These are phyloP conservation scores for Bombus fervidus DNA, from an alignment of 1,140 invertebrate genomes.

Conservation along the genomic window DNA sequence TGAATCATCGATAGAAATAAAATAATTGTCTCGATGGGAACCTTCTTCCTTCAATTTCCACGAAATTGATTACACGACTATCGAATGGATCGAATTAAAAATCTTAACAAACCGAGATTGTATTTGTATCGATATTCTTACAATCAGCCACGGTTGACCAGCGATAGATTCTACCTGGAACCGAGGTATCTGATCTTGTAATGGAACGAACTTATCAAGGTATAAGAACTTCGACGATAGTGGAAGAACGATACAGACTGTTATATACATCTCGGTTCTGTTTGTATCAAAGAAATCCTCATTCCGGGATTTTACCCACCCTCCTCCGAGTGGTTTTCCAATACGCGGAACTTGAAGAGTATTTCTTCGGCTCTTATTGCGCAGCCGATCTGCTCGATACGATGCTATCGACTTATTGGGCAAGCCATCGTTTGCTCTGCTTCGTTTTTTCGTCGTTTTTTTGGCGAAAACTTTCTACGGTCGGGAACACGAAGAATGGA, in stretches of 20 bases:
- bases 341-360: constrained; percentile 24
- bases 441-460: not conserved
- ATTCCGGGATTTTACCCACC: not conserved
- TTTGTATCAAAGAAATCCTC: constrained; percentile 12
- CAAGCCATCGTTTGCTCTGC: not conserved
- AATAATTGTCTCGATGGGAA: no score
- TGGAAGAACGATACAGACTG: constrained; percentile 17
- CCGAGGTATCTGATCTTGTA: no score
- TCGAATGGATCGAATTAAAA: not conserved
- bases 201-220: constrained; percentile 32
- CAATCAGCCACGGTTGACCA: not conserved
- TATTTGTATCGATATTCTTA: not conserved
- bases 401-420: constrained; percentile 10
- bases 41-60: no score
- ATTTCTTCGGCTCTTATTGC: constrained; percentile 27
- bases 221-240: not conserved
- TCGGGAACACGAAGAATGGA: not conserved
- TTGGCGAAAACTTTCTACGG: no score
- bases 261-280: constrained; percentile 4
- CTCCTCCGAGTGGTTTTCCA: constrained; percentile 28
- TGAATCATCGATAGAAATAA: no score
- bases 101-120: not conserved
- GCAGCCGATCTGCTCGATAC: constrained; percentile 9
- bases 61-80: no score
- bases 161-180: not conserved